Evolutionary conservation across 2,888 invertebrate genomes (phyloP).

Genomic region (Lydus trimaculatus): DNA sequence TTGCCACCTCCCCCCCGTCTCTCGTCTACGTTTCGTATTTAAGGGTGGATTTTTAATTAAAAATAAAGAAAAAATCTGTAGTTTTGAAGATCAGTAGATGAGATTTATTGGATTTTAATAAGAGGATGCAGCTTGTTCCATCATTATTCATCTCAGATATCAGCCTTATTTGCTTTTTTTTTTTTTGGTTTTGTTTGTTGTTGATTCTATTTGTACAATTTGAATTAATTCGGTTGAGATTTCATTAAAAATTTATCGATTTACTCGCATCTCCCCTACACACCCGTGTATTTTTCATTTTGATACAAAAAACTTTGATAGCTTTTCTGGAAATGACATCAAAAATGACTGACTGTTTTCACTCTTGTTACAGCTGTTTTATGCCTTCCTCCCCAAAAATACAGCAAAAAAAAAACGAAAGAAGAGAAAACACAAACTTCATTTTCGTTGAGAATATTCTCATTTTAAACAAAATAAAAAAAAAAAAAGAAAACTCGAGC

Average conservation of each 20-base stretch:
- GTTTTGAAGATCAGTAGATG: too few relatives aligned
- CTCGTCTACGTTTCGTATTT: not conserved
- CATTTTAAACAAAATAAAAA: not conserved
- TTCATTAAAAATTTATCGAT: constrained; percentile 3
- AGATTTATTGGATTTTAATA: not conserved
- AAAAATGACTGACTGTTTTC: constrained; percentile 3
- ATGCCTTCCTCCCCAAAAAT: not conserved
- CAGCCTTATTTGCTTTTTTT: not conserved
- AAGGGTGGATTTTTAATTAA: too few relatives aligned
- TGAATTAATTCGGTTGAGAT: not conserved
- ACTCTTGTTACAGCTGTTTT: not conserved
- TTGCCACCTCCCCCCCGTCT: not conserved
- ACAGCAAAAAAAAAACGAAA: too few relatives aligned
- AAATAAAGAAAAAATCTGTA: too few relatives aligned
- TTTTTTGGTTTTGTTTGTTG: not conserved
- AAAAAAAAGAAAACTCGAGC: too few relatives aligned
- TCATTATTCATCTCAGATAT: not conserved
- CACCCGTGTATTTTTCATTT: not conserved
- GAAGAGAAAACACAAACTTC: not conserved
- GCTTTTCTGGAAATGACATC: not conserved
- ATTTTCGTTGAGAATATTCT: not conserved
- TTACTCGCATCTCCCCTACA: not conserved
- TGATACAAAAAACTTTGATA: not conserved
- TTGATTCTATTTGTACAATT: not conserved
- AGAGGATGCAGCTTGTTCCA: not conserved